A percentile compares a stretch with the other conserved stretches of the same genome.
Conservation (phyloP, 2,797 vertebrate genomes). For the Clarias laeviceps region DNA sequence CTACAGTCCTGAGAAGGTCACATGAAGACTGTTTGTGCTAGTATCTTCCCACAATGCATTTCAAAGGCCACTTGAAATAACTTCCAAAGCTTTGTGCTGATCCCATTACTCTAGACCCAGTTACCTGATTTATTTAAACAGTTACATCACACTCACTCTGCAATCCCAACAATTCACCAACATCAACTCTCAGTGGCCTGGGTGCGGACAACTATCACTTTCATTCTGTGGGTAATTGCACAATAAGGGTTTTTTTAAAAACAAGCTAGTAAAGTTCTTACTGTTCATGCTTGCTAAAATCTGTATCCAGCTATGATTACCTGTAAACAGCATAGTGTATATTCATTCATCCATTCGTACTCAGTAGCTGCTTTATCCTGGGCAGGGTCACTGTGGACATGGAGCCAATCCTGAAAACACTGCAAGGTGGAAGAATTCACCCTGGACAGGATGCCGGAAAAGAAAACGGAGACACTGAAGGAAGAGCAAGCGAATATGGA, state of each 20-base stretch:
- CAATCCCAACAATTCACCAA: slow-evolving; percentile 17
- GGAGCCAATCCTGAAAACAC: neutral
- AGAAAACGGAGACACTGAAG: neutral
- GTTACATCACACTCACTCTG: slow-evolving; percentile 70
- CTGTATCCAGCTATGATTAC: neutral
- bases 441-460: too few relatives aligned
- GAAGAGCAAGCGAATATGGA: neutral
- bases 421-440: neutral
- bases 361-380: neutral
- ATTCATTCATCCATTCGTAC: neutral
- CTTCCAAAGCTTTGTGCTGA: slow-evolving; percentile 73
- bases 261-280: neutral
- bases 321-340: neutral
- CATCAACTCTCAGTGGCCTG: neutral
- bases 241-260: neutral
- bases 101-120: slow-evolving; percentile 77
- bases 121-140: slow-evolving; percentile 69
- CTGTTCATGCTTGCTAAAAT: neutral
- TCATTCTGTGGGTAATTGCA: neutral
- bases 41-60: slow-evolving; percentile 39
- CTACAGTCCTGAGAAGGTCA: slow-evolving; percentile 18
- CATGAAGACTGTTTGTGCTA: slow-evolving; percentile 31
- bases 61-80: slow-evolving; percentile 66
- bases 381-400: neutral
- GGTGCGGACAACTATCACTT: neutral